These are phyloP conservation scores for Triops cancriformis DNA, from an alignment of 1,140 invertebrate genomes.

Conservation along the genomic window DNA sequence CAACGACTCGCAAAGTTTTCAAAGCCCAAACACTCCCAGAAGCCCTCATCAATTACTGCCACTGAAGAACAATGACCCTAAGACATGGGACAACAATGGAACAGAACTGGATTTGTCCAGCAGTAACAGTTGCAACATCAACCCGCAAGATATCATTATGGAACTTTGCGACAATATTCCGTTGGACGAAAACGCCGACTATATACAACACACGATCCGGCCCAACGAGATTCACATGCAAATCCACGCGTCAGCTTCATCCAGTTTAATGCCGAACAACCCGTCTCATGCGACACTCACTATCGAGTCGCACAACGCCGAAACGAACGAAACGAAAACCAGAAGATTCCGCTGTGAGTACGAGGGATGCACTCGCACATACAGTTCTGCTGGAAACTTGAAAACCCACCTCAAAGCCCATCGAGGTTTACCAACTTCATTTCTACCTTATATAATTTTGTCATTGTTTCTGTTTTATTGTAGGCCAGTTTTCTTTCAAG, in stretches of 20 bases:
- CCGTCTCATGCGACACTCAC: slow-evolving; percentile 57
- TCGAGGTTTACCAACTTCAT: slow-evolving; percentile 57
- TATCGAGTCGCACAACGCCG: slow-evolving; percentile 54
- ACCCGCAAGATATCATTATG: not conserved
- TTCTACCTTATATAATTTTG: slow-evolving; percentile 16
- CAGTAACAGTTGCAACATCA: not conserved
- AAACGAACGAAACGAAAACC: slow-evolving; percentile 54
- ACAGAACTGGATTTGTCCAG: not conserved
- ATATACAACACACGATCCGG: slow-evolving; percentile 57
- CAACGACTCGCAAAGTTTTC: not conserved
- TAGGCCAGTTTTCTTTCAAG: slow-evolving; percentile 89
- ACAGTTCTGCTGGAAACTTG: slow-evolving; percentile 88
- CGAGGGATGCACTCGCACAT: slow-evolving; percentile 77
- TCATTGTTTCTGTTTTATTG: slow-evolving; percentile 36
- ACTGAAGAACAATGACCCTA: not conserved
- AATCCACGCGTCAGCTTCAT: slow-evolving; percentile 51
- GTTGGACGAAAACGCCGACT: slow-evolving; percentile 32
- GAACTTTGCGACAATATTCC: slow-evolving; percentile 2
- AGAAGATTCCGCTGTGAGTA: slow-evolving; percentile 77
- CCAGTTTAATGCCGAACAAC: slow-evolving; percentile 50
- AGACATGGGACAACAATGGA: not conserved
- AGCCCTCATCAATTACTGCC: not conserved
- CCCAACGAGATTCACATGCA: slow-evolving; percentile 60
- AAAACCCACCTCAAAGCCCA: slow-evolving; percentile 93
- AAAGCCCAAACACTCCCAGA: not conserved